Base-by-base conservation (phyloP, 2,888 invertebrate species). In the Conomelus anceps region DNA sequence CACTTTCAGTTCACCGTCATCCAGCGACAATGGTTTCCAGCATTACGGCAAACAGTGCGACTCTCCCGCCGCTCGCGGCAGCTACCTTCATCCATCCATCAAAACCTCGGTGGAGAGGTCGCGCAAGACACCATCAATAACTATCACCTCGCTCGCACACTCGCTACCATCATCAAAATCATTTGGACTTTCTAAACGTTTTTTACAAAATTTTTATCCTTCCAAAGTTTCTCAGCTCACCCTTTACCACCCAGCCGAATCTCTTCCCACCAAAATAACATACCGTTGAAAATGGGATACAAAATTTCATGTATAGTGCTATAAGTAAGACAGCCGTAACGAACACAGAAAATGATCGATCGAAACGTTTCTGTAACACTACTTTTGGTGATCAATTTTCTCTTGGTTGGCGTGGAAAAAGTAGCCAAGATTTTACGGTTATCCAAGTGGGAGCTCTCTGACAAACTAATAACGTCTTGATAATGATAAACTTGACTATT, bases 41-140 rank as follows among this genome's bases (percentile, higher is more conserved):
- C 86, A 86, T 86, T 86, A 86, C 86, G 86, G 86, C 26, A 86
- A 86, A 26, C 26, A 26, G 22, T 63, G 11, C n/a, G n/a, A n/a
- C n/a, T 63, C 63, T 63, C 63, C n/a, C 63, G 63, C 63, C n/a
- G 63, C 63, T n/a, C n/a, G n/a, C n/a, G n/a, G n/a, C n/a, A n/a
- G 63, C 63, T 63, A 63, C 63, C 63, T 20, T 13, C n/a, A 63
- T 63, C 63, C 63, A 63, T 63, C 63, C 63, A 63, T 63, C 63
- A 63, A 63, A 63, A 20, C n/a, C n/a, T 63, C 3, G n/a, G 63
- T 3, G n/a, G 63, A 63, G 63, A 63, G 63, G 63, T 63, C n/a
- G 63, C 63, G 63, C 63, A 63, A 63, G 63, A 63, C 63, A 63
- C n/a, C 63, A 63, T 63, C 63, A 63, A 63, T 63, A 63, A 63